Evolutionary conservation across 2,113 vertebrate genomes (phyloP).

Genomic region (Melanostigma gelatinosum): DNA sequence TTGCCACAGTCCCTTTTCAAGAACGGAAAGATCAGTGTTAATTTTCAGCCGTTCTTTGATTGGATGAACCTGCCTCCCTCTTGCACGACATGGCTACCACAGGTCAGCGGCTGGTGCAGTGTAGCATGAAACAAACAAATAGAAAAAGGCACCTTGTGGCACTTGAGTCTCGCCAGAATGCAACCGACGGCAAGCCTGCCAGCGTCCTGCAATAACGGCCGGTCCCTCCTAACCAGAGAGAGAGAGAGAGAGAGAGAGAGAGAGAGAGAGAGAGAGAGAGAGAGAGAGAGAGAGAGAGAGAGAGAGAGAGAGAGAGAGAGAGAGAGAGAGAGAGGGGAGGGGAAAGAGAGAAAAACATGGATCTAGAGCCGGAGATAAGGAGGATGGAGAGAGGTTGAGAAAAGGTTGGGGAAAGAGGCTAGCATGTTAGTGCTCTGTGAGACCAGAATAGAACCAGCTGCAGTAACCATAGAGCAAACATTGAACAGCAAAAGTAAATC

Average conservation of each 20-base stretch:
- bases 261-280: background rate
- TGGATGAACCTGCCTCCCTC: conserved; percentile 92
- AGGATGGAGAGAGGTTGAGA: background rate
- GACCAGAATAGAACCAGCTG: background rate
- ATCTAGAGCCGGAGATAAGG: conserved; percentile 25
- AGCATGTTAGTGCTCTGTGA: conserved; percentile 3
- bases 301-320: conserved; percentile 2
- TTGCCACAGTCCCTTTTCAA: conserved; percentile 82
- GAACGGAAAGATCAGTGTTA: conserved; percentile 93
- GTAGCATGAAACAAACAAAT: conserved; percentile 99
- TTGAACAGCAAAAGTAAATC: background rate
- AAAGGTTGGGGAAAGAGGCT: conserved; percentile 3
- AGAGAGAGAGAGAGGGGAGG: conserved; percentile 2
- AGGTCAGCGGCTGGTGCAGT: conserved; percentile 97
- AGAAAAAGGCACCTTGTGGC: conserved; percentile 99
- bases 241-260: background rate
- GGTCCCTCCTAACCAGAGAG: conserved; percentile 73
- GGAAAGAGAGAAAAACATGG: conserved; percentile 10
- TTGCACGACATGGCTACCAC: conserved; percentile 89
- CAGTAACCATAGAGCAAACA: conserved; percentile 16
- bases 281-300: conserved; percentile 3
- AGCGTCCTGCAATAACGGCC: conserved; percentile 88
- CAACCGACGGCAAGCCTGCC: conserved; percentile 83
- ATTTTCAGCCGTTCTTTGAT: conserved; percentile 95
- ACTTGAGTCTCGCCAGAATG: conserved; percentile 90